These are phyloP conservation scores for Tenualosa ilisha DNA, from an alignment of 2,797 vertebrate genomes.

Conservation along the genomic window DNA sequence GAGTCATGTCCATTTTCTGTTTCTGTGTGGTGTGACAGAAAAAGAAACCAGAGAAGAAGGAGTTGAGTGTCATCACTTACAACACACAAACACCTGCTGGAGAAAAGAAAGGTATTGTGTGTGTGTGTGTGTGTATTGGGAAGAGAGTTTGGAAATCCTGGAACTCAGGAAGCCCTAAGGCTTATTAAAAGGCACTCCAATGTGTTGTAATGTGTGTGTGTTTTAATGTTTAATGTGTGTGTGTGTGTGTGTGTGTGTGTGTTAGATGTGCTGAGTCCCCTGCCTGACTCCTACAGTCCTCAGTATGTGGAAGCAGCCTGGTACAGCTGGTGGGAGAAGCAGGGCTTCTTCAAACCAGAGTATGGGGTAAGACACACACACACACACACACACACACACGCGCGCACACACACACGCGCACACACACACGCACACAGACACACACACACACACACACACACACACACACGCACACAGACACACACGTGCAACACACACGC, in stretches of 20 bases:
- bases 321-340: conserved; percentile 92
- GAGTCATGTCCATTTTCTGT: too few species aligned
- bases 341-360: conserved; percentile 91
- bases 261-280: conserved; percentile 76
- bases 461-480: background rate
- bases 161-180: too few species aligned
- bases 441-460: background rate
- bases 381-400: background rate
- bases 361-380: conserved; percentile 76
- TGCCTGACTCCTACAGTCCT: conserved; percentile 90
- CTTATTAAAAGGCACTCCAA: too few species aligned
- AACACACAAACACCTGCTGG: conserved; percentile 74
- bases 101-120: too few species aligned
- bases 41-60: conserved; percentile 84
- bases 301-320: conserved; percentile 91
- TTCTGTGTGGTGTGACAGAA: conserved; percentile 70
- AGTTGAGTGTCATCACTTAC: conserved; percentile 82
- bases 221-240: conserved; percentile 28
- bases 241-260: too few species aligned
- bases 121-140: too few species aligned
- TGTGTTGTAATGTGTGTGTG: background rate
- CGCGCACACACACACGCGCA: background rate
- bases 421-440: background rate
- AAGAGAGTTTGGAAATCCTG: conserved; percentile 68
- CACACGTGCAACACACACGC: too few species aligned